phyloP scores from a whole-genome alignment of 1,140 invertebrate genomes.

The Solen grandis region DNA sequence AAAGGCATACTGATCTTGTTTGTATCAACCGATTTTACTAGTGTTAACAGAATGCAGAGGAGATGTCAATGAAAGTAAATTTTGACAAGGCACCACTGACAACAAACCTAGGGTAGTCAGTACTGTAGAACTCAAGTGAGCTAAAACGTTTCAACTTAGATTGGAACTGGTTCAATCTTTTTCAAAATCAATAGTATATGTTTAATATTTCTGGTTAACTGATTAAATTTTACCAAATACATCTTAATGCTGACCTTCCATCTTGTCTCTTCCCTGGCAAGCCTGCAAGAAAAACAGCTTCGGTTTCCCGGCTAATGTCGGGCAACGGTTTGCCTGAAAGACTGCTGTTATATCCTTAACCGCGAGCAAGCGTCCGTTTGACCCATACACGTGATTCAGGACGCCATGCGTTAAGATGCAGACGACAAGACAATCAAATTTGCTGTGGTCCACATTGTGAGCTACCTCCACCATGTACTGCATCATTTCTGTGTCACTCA shows the following conservation, averaged over 20 bases:
- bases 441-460: constrained; percentile 58
- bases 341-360: constrained; percentile 70
- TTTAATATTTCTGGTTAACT: no score
- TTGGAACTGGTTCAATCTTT: no score
- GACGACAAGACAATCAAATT: constrained; percentile 72
- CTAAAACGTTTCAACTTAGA: no score
- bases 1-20: no score
- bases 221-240: no score
- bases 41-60: no score
- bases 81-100: no score
- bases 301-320: constrained; percentile 73
- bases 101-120: no score
- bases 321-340: constrained; percentile 70
- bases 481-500: constrained; percentile 55
- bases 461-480: constrained; percentile 28
- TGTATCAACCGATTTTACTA: no score
- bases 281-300: constrained; percentile 80
- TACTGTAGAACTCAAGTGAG: no score
- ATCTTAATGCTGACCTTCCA: constrained; percentile 63
- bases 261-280: constrained; percentile 78
- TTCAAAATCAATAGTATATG: no score
- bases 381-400: constrained; percentile 70
- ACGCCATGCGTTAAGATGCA: constrained; percentile 77
- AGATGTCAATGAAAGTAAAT: no score
- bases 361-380: constrained; percentile 65